A percentile compares a stretch with the other conserved stretches of the same genome.
Evolutionary conservation across 1,140 invertebrate species (phyloP).

Genomic region (Lasioglossum baleicum): DNA sequence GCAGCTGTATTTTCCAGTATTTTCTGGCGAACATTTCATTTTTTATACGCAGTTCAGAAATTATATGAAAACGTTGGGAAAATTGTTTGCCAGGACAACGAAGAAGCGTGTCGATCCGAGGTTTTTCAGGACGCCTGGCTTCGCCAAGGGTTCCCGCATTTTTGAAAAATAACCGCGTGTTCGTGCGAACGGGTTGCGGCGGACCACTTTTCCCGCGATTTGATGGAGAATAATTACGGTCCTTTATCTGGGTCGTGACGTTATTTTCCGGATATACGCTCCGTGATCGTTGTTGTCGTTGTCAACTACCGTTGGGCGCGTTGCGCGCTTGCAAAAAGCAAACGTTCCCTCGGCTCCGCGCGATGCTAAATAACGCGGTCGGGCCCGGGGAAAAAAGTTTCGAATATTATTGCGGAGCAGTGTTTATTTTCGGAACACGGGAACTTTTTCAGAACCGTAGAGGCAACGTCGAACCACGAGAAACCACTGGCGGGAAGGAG

Average conservation of each 20-base stretch:
- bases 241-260: background rate
- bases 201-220: background rate
- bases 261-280: background rate
- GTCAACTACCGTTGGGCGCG: background rate
- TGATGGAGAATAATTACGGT: conserved; percentile 6
- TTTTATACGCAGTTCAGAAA: too few relatives aligned
- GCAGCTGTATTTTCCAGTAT: too few relatives aligned
- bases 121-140: conserved; percentile 28
- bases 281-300: background rate
- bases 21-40: too few relatives aligned
- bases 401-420: background rate
- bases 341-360: background rate
- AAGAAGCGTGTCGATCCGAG: background rate
- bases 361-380: conserved; percentile 15
- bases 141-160: background rate
- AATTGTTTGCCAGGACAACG: too few relatives aligned
- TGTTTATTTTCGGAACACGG: conserved; percentile 8
- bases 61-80: too few relatives aligned
- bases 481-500: too few relatives aligned
- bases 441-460: background rate
- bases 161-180: background rate
- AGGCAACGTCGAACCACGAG: background rate
- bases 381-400: conserved; percentile 1
- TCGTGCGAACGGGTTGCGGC: background rate
- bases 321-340: conserved; percentile 1